phyloP scores from a whole-genome alignment of 2,888 invertebrate genomes.

The Apantesis nais region DNA sequence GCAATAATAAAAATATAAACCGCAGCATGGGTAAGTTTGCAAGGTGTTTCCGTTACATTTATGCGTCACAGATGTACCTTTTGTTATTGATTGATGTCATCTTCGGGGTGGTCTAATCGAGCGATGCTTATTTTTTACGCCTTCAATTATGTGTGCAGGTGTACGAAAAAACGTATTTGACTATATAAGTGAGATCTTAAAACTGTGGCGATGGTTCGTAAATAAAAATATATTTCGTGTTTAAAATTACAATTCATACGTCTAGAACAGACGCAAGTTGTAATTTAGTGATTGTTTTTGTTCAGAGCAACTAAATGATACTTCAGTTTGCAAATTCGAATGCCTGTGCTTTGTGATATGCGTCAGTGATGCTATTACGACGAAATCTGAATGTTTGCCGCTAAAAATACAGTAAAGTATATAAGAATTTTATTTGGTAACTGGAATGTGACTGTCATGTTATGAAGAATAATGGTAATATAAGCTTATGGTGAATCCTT shows the following conservation, averaged over 20 bases:
- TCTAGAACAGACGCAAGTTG: background rate
- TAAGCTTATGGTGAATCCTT: background rate
- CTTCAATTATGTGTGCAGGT: constrained; percentile 55
- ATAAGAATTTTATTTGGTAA: background rate
- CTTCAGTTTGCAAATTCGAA: constrained; percentile 10
- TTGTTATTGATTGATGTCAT: constrained; percentile 76
- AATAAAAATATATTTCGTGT: constrained; percentile 12
- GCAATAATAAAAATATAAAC: constrained; percentile 40
- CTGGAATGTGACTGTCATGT: background rate
- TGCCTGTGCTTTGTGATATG: constrained; percentile 5
- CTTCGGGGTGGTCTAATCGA: constrained; percentile 63
- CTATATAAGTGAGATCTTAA: constrained; percentile 34
- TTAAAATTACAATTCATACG: background rate
- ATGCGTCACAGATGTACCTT: constrained; percentile 45
- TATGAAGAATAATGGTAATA: background rate
- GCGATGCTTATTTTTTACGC: constrained; percentile 56
- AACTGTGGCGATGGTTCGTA: constrained; percentile 34
- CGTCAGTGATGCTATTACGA: constrained; percentile 3
- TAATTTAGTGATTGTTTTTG: constrained; percentile 38
- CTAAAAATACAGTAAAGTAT: background rate
- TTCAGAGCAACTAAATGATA: constrained; percentile 22
- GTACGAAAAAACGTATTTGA: constrained; percentile 41
- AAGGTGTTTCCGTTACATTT: constrained; percentile 31
- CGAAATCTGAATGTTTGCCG: background rate
- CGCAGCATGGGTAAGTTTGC: constrained; percentile 66